Evolutionary conservation across 2,113 vertebrate genomes (phyloP), one percentile per base, ranked within the genome.

Genomic region (Hyaena hyaena): DNA sequence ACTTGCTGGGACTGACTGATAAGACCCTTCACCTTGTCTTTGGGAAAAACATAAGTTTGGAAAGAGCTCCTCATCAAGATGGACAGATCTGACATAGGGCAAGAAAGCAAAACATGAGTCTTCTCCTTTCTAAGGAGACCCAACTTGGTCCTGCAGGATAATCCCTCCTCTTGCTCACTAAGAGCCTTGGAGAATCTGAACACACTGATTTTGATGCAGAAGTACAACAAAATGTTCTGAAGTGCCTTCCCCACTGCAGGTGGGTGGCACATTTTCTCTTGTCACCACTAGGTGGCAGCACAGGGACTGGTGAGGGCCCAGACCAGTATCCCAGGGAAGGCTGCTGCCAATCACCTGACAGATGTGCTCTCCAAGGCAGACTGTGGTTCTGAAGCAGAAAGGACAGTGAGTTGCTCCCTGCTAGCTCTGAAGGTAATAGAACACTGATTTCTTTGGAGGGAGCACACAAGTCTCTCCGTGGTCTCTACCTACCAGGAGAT

Each of bases 281-380:
- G 1, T 61, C n/a, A 31, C 90, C 91, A 84, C 88, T 69, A 93
- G 96, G 73, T 50, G 93, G 89, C 19, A 6, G 11, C 63, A 33
- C 14, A 77, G 48, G 26, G 23, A 26, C 0, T 1, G 21, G 8
- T 6, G 69, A 12, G 8, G 10, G 43, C 16, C 6, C 48, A 6
- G 68, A 23, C 39, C 14, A 2, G 3, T 1, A 1, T 68, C 69
- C 74, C 15, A 6, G 8, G 26, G 28, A 33, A 69, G n/a, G 69
- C 63, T 10, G n/a, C 81, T 80, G 35, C 48, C 48, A 53, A 23
- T 17, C 45, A 24, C 24, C 65, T 7, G 6, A 24, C 3, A 0
- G 23, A 26, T 16, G 33, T 9, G 33, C 16, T n/a, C 21, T 33
- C 28, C 45, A 33, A 26, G 0, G 77, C 43, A 23, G 21, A 48